Percentiles rank a stretch among this genome's conserved stretches.
phyloP scores from a whole-genome alignment of 2,797 vertebrate genomes.

The Microhierax caerulescens region DNA sequence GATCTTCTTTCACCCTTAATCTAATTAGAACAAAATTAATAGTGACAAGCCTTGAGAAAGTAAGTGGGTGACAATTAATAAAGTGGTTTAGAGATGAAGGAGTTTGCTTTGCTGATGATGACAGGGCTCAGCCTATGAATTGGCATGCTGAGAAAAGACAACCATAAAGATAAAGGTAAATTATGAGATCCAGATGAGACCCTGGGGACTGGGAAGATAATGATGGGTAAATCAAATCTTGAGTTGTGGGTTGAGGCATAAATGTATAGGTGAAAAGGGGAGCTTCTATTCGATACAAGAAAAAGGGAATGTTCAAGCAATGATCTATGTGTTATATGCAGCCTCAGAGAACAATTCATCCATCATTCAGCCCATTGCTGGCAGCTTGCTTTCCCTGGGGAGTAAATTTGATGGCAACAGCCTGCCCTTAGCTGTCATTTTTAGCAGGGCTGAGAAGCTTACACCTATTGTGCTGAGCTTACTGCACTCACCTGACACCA shows the following conservation, averaged over 20 bases:
- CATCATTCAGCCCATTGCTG: conserved; percentile 4
- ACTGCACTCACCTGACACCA: background rate
- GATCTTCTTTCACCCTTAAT: background rate
- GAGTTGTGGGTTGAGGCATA: background rate
- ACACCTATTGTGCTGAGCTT: background rate
- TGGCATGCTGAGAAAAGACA: background rate
- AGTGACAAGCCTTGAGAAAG: background rate
- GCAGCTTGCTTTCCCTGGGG: conserved; percentile 18
- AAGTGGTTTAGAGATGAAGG: background rate
- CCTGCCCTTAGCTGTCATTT: conserved; percentile 18
- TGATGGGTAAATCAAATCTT: background rate
- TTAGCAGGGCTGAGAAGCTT: background rate
- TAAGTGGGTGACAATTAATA: background rate
- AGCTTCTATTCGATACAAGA: background rate
- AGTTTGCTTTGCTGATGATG: background rate
- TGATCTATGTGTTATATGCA: background rate
- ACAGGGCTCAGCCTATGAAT: background rate
- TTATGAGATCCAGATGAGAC: background rate
- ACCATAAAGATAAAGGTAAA: background rate
- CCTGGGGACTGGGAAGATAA: background rate
- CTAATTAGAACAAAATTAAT: conserved; percentile 20
- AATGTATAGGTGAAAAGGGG: background rate
- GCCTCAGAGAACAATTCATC: conserved; percentile 11
- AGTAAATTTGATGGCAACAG: conserved; percentile 23
- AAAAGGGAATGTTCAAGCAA: background rate